Evolutionary conservation across 2,797 vertebrate genomes (phyloP).

Genomic region (Gymnoscopelus microlampas): DNA sequence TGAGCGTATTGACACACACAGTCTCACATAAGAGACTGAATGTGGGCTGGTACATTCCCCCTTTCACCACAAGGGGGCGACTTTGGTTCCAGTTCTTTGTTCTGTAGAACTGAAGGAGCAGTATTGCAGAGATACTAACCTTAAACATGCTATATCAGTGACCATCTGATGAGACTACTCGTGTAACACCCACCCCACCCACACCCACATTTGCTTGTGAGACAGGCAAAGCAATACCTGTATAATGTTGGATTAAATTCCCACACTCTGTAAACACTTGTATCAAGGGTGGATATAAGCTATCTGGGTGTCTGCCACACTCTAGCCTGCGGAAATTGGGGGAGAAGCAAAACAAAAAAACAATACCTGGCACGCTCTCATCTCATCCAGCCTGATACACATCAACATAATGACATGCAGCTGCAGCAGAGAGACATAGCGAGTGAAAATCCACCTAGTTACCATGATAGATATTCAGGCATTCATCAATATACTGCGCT

Average conservation of each 20-base stretch:
- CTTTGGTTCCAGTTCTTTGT: slow-evolving; percentile 45
- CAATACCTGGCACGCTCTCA: slow-evolving; percentile 30
- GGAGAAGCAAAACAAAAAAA: slow-evolving; percentile 36
- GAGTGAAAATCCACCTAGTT: slow-evolving; percentile 2
- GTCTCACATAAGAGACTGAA: slow-evolving; percentile 13
- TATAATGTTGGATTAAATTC: slow-evolving; percentile 55
- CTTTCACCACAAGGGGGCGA: slow-evolving; percentile 67
- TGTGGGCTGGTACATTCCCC: neutral
- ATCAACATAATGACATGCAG: slow-evolving; percentile 40
- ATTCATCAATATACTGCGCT: neutral
- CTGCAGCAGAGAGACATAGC: slow-evolving; percentile 9
- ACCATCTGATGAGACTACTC: neutral
- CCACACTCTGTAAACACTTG: slow-evolving; percentile 32
- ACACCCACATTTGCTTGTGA: slow-evolving; percentile 23
- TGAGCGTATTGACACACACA: slow-evolving; percentile 58
- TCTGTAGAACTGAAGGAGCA: slow-evolving; percentile 25
- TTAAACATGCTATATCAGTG: no score
- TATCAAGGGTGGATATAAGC: slow-evolving; percentile 51
- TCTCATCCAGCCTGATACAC: slow-evolving; percentile 35
- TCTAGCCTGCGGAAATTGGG: slow-evolving; percentile 57
- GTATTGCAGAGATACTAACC: neutral
- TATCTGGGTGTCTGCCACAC: slow-evolving; percentile 37
- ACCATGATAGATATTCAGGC: slow-evolving; percentile 14
- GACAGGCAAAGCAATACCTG: slow-evolving; percentile 25
- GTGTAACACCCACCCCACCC: neutral